Conservation (phyloP, 2,888 invertebrate genomes). For the Lucinisca nassula region DNA sequence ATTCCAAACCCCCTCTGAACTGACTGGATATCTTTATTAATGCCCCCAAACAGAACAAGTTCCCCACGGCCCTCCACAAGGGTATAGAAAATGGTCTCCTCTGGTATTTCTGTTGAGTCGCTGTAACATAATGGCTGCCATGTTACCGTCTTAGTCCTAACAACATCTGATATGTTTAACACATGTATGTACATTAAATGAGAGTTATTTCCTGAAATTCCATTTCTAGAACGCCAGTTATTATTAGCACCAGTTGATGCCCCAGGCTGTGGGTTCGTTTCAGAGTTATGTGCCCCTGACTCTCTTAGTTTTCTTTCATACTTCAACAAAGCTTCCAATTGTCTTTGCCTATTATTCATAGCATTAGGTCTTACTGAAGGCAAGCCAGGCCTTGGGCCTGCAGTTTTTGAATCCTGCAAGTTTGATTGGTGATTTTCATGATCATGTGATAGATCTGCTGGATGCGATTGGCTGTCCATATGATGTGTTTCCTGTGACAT, state of each 20-base stretch:
- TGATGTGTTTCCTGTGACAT: neutral
- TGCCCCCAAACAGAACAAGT: slow-evolving; percentile 98
- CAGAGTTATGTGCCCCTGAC: slow-evolving; percentile 48
- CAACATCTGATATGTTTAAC: slow-evolving; percentile 92
- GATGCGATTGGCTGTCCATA: slow-evolving; percentile 18
- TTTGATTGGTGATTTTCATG: slow-evolving; percentile 20
- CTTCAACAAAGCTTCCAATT: slow-evolving; percentile 91
- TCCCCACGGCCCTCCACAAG: slow-evolving; percentile 97
- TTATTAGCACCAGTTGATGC: slow-evolving; percentile 33
- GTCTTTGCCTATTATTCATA: slow-evolving; percentile 90
- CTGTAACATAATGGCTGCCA: slow-evolving; percentile 85
- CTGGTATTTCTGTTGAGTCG: slow-evolving; percentile 90
- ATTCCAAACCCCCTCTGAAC: slow-evolving; percentile 82
- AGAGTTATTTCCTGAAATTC: slow-evolving; percentile 27
- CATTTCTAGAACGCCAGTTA: slow-evolving; percentile 31
- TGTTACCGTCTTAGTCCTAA: slow-evolving; percentile 88
- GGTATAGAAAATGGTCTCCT: slow-evolving; percentile 96
- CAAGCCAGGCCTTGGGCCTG: slow-evolving; percentile 70
- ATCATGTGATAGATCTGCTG: slow-evolving; percentile 15
- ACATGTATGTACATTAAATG: slow-evolving; percentile 94
- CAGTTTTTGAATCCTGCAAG: slow-evolving; percentile 44
- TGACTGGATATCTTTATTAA: slow-evolving; percentile 89
- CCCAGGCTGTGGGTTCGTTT: slow-evolving; percentile 7
- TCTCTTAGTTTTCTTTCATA: slow-evolving; percentile 90
- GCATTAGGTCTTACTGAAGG: slow-evolving; percentile 88